Evolutionary conservation across 2,888 invertebrate genomes (phyloP).

Genomic region (Oscheius sp.): DNA sequence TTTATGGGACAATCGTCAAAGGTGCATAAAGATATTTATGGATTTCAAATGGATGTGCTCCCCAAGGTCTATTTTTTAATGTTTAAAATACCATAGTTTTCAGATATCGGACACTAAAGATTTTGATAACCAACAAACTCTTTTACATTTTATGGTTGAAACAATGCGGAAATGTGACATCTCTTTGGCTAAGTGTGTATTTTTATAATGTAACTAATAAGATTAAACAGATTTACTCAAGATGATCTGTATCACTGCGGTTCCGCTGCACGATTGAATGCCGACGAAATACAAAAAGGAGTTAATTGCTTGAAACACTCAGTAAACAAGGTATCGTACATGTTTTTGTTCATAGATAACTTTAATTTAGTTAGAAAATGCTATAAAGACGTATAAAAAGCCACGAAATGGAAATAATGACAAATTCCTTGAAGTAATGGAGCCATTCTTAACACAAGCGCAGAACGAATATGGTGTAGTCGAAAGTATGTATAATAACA

Average conservation of each 20-base stretch:
- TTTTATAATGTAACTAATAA: not conserved
- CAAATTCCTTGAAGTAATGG: conserved; percentile 86
- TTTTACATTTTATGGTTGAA: conserved; percentile 80
- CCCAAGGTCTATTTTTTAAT: conserved; percentile 81
- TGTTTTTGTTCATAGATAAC: not conserved
- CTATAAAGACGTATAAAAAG: conserved; percentile 86
- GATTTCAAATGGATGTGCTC: conserved; percentile 94
- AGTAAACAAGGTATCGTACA: conserved; percentile 47
- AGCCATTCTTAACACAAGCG: conserved; percentile 85
- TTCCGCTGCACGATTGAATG: conserved; percentile 81
- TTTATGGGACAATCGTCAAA: conserved; percentile 95
- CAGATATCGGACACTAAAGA: conserved; percentile 81
- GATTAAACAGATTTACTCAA: conserved; percentile 44
- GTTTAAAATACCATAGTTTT: conserved; percentile 20
- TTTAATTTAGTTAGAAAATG: conserved; percentile 84
- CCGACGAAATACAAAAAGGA: conserved; percentile 75
- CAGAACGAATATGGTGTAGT: conserved; percentile 88
- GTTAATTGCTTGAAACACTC: conserved; percentile 59
- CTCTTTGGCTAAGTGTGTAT: conserved; percentile 36
- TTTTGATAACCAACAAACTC: conserved; percentile 88
- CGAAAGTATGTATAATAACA: conserved; percentile 90
- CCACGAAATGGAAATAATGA: conserved; percentile 80
- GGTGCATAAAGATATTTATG: conserved; percentile 82
- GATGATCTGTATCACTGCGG: conserved; percentile 89
- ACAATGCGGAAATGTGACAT: conserved; percentile 75